Conservation (phyloP, 2,113 vertebrate species). For the Laticauda colubrina region DNA sequence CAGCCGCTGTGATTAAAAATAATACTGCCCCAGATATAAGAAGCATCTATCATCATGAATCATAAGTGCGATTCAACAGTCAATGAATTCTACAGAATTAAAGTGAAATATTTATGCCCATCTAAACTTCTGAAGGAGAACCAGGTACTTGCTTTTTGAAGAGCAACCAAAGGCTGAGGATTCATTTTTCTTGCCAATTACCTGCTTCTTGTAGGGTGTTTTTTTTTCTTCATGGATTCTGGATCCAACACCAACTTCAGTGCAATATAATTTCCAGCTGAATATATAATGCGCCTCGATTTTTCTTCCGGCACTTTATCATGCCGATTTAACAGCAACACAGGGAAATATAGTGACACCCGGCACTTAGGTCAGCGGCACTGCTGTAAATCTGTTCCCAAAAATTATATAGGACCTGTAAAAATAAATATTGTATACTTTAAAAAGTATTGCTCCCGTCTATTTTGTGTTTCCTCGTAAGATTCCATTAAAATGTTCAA, state of each 20-base stretch:
- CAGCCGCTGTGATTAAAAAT: constrained; percentile 54
- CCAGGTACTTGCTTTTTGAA: constrained; percentile 54
- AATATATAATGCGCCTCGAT: constrained; percentile 45
- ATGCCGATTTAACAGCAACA: constrained; percentile 42
- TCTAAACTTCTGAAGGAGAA: constrained; percentile 61
- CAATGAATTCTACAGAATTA: constrained; percentile 62
- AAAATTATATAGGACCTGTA: not conserved
- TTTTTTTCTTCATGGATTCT: constrained; percentile 42
- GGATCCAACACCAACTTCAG: constrained; percentile 55
- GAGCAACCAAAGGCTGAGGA: constrained; percentile 59
- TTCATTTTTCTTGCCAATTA: constrained; percentile 66
- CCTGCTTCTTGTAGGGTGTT: constrained; percentile 56
- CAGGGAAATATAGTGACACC: not conserved
- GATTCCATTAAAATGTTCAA: not conserved
- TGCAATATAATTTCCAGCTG: constrained; percentile 52
- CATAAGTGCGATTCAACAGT: constrained; percentile 63
- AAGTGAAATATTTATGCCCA: constrained; percentile 63
- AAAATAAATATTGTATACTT: constrained; percentile 14
- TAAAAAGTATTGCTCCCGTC: constrained; percentile 21
- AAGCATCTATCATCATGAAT: constrained; percentile 50
- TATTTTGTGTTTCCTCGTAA: not conserved
- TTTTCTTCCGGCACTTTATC: constrained; percentile 44
- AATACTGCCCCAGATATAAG: constrained; percentile 5
- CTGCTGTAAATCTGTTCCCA: constrained; percentile 20
- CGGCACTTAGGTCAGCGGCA: constrained; percentile 10